Evolutionary conservation across 2,797 vertebrate genomes (phyloP), one percentile per base, ranked within the genome.

Genomic region (Uromys caudimaculatus): DNA sequence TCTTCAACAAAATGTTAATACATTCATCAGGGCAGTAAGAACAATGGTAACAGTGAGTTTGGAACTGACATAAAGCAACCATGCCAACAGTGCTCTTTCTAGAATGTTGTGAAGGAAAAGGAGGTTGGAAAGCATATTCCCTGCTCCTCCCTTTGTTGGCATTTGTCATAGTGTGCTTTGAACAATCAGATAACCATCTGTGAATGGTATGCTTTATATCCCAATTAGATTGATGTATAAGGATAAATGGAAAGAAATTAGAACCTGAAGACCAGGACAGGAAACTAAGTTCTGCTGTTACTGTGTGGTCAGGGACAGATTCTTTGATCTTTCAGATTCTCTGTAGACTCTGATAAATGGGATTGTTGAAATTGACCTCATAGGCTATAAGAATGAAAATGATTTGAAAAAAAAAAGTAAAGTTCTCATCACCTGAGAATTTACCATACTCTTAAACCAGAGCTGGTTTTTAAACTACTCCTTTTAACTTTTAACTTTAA

Each of bases 271-370:
- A 79, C 50, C 35, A 47, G 56, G 38, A 17, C 32, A 81, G 38
- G 89, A 90, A 67, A 89, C 21, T 92, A 82, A 96, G 14, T 94
- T 97, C 54, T 95, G 64, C 23, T 67, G 86, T 44, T 83, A 83
- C 41, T 82, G 75, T 89, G 50, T 81, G 52, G 82, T 73, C 50
- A 41, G 17, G 35, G 24, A 91, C 11, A 94, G 90, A 91, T 89
- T 75, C 29, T 24, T 82, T 62, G 82, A 95, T 44, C 16, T 86
- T 93, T 76, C n/a, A 67, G 75, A 94, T 83, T 35, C 19, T 90
- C 64, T n/a, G 17, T n/a, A 93, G 52, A 83, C n/a, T 29, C 89
- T 86, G 50, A 67, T 82, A 89, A 86, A 93, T 77, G 62, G 50
- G 4, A 73, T 52, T 78, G 54, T 90, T 85, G 67, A 93, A 90